Percentiles rank a stretch among this genome's conserved stretches.
phyloP scores from a whole-genome alignment of 2,888 invertebrate genomes.

The Chloroclystis v-ata region DNA sequence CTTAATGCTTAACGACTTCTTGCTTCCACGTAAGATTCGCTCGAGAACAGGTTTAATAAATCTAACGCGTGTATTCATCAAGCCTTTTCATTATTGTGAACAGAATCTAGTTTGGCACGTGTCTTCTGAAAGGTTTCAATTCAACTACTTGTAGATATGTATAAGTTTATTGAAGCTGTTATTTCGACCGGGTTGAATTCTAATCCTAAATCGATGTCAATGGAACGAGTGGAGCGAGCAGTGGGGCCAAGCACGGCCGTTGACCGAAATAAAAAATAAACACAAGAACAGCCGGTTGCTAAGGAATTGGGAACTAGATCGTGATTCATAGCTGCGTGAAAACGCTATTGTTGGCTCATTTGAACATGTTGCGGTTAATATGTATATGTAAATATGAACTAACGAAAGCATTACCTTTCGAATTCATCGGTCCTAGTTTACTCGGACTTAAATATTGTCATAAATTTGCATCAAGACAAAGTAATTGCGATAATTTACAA shows the following conservation, averaged over 20 bases:
- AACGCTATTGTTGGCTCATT: constrained; percentile 22
- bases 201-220: constrained; percentile 69
- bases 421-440: neutral
- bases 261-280: constrained; percentile 73
- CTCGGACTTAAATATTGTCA: constrained; percentile 5
- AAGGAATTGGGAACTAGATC: constrained; percentile 58
- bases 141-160: constrained; percentile 20
- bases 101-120: constrained; percentile 33
- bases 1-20: constrained; percentile 31
- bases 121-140: constrained; percentile 12
- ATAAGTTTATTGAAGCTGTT: constrained; percentile 20
- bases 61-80: constrained; percentile 13
- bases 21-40: constrained; percentile 32
- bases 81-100: constrained; percentile 21
- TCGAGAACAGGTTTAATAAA: constrained; percentile 24
- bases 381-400: constrained; percentile 7
- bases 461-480: constrained; percentile 14
- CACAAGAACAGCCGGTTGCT: constrained; percentile 46
- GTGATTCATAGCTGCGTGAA: constrained; percentile 45
- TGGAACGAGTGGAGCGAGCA: constrained; percentile 58
- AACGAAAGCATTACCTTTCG: neutral
- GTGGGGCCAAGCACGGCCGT: constrained; percentile 60
- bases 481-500: neutral
- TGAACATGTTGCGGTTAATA: constrained; percentile 10
- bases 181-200: constrained; percentile 45